phyloP scores from a whole-genome alignment of 2,797 vertebrate genomes.

The Lepidocolaptes lacrymiger region DNA sequence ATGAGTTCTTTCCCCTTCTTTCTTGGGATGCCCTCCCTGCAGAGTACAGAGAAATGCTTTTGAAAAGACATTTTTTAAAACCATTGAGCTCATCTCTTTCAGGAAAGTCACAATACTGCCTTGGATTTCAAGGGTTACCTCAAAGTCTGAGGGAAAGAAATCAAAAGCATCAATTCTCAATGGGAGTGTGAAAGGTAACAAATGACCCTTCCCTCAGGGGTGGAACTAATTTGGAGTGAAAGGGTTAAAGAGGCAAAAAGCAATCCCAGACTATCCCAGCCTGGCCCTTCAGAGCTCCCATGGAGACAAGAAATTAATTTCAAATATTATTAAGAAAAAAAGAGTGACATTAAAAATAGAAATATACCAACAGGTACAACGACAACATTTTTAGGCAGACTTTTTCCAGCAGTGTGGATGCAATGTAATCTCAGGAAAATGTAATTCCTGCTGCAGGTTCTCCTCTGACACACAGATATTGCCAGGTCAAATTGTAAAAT shows the following conservation, averaged over 20 bases:
- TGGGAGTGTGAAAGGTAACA: not conserved
- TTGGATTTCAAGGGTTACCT: not conserved
- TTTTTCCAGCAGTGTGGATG: not conserved
- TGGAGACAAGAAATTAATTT: not conserved
- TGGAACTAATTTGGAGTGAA: not conserved
- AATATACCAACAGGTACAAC: not conserved
- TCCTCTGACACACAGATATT: not conserved
- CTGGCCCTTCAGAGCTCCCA: not conserved
- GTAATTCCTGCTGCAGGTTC: not conserved
- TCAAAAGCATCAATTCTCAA: not conserved
- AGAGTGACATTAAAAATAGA: not conserved
- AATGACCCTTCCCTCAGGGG: not conserved
- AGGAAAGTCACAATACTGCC: not conserved
- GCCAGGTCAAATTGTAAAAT: not conserved
- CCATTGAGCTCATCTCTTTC: not conserved
- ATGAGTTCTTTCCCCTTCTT: not conserved
- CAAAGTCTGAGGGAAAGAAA: not conserved
- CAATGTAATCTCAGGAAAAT: not conserved
- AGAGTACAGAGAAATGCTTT: not conserved
- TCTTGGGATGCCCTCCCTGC: not conserved
- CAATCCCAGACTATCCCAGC: not conserved
- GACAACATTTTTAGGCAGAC: not conserved
- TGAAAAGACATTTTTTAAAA: not conserved
- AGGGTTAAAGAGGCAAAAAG: not conserved
- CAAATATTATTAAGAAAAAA: not conserved